phyloP scores from a whole-genome alignment of 2,888 invertebrate species.

The Hoplodrina blanda region DNA sequence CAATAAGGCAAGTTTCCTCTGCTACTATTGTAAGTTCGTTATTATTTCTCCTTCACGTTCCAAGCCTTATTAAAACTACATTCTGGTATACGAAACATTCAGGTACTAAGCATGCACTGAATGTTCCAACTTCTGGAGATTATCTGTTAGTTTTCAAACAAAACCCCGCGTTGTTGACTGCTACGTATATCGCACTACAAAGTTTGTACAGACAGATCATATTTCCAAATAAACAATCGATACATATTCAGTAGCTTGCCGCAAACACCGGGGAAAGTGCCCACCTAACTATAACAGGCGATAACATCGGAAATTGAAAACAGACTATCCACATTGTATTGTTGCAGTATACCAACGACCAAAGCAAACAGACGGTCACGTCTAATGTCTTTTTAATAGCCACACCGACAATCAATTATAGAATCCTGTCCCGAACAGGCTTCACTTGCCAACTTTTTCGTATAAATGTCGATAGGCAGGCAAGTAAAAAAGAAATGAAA shows the following conservation, averaged over 20 bases:
- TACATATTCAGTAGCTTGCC: constrained; percentile 62
- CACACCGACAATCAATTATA: constrained; percentile 71
- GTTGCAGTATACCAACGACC: constrained; percentile 40
- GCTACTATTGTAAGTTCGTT: constrained; percentile 23
- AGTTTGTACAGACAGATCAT: constrained; percentile 53
- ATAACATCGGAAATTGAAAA: constrained; percentile 69
- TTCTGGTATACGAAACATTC: constrained; percentile 35
- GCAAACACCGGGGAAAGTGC: constrained; percentile 65
- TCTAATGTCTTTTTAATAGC: constrained; percentile 76
- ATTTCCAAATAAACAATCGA: constrained; percentile 62
- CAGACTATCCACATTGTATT: constrained; percentile 52
- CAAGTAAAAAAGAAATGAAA: constrained; percentile 55
- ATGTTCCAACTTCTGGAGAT: constrained; percentile 32
- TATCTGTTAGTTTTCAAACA: constrained; percentile 50
- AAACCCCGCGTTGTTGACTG: constrained; percentile 30
- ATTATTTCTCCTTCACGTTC: constrained; percentile 27
- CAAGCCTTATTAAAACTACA: constrained; percentile 47
- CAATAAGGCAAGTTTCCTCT: constrained; percentile 17
- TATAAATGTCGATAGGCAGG: constrained; percentile 47
- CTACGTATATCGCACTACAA: constrained; percentile 21
- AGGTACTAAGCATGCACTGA: constrained; percentile 22
- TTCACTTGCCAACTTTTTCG: constrained; percentile 64
- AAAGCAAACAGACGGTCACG: constrained; percentile 61
- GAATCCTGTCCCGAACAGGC: constrained; percentile 58
- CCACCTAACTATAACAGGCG: constrained; percentile 49